Percentiles rank a stretch among this genome's conserved stretches.
These are phyloP conservation scores for Macaria liturata DNA, from an alignment of 2,888 invertebrate species.

Conservation along the genomic window DNA sequence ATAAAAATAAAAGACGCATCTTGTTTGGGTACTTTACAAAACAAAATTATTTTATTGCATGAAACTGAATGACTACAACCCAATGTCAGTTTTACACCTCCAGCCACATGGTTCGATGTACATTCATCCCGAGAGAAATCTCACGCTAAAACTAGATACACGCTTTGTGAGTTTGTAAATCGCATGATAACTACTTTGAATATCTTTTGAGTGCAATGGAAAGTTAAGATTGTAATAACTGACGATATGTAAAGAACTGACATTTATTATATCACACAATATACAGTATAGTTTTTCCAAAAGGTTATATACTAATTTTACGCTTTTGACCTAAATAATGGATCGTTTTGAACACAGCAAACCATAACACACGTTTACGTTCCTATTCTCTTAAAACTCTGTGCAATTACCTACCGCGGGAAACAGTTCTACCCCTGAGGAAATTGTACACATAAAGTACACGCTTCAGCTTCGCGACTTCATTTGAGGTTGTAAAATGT, in stretches of 20 bases:
- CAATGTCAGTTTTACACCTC: conserved; percentile 36
- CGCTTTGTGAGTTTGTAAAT: conserved; percentile 41
- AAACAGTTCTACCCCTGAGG: conserved; percentile 38
- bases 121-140: conserved; percentile 59
- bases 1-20: no score
- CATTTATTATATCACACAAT: no score
- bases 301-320: no score
- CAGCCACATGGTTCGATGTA: conserved; percentile 47
- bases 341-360: conserved; percentile 38
- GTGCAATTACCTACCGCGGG: conserved; percentile 32
- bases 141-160: conserved; percentile 45
- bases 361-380: conserved; percentile 49
- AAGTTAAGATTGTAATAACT: no score
- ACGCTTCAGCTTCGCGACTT: background rate
- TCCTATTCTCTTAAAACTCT: conserved; percentile 43
- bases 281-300: no score
- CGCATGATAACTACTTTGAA: conserved; percentile 25
- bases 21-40: no score
- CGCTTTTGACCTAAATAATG: conserved; percentile 42
- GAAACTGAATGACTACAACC: no score
- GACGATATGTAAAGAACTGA: no score
- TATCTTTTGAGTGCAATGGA: no score
- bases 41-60: no score
- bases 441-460: conserved; percentile 43
- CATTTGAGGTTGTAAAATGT: no score